These are phyloP conservation scores for Akabosia matsudoensis DNA, from an alignment of 1,140 invertebrate species.

Conservation along the genomic window DNA sequence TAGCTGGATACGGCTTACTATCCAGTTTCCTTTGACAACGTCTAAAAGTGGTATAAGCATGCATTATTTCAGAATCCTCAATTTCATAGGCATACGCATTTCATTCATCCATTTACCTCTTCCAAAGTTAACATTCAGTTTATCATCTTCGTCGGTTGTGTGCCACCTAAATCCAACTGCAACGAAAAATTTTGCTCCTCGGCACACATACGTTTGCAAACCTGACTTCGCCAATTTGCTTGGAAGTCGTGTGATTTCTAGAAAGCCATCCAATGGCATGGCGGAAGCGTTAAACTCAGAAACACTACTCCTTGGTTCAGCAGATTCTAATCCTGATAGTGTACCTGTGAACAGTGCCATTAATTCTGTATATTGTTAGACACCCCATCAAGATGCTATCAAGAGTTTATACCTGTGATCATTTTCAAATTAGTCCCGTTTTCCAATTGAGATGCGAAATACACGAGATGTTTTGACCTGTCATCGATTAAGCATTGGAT, in stretches of 20 bases:
- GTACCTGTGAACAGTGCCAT: not conserved
- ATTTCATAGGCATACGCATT: not conserved
- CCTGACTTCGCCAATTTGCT: not conserved
- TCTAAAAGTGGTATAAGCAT: too few relatives aligned
- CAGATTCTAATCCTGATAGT: not conserved
- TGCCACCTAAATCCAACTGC: constrained; percentile 31
- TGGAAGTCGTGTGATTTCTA: not conserved
- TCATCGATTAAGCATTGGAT: not conserved
- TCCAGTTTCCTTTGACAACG: not conserved
- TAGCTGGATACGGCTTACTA: too few relatives aligned
- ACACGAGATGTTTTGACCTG: not conserved
- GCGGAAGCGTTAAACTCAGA: not conserved
- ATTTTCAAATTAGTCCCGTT: too few relatives aligned
- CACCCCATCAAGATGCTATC: not conserved
- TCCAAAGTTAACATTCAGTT: not conserved
- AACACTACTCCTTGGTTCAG: not conserved
- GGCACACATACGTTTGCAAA: not conserved
- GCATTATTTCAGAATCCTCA: too few relatives aligned
- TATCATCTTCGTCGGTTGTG: not conserved
- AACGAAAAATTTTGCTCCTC: constrained; percentile 28
- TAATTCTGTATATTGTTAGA: too few relatives aligned
- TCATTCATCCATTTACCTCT: not conserved
- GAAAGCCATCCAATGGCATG: not conserved
- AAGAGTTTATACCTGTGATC: not conserved
- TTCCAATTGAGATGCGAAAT: too few relatives aligned